Evolutionary conservation across 2,797 vertebrate species (phyloP).

Genomic region (Stomatorhinus walkeri): DNA sequence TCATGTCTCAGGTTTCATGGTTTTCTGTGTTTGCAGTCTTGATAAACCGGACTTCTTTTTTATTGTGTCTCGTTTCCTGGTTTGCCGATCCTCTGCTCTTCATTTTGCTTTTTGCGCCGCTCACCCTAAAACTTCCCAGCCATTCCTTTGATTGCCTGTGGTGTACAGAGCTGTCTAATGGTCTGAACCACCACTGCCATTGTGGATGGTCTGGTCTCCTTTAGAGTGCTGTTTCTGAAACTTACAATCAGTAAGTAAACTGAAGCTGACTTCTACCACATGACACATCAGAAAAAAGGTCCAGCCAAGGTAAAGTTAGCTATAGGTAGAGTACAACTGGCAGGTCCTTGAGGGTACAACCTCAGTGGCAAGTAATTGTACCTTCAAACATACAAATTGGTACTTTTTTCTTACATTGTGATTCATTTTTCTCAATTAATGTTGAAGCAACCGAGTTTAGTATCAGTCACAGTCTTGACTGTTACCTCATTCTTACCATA

Average conservation of each 20-base stretch:
- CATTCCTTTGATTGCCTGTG: background rate
- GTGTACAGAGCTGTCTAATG: background rate
- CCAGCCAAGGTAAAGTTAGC: background rate
- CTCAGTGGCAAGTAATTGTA: background rate
- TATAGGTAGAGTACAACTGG: background rate
- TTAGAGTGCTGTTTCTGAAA: background rate
- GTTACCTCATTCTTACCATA: background rate
- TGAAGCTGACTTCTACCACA: background rate
- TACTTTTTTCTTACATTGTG: background rate
- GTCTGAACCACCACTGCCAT: background rate
- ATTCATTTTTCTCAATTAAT: background rate
- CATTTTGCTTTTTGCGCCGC: background rate
- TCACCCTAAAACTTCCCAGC: background rate
- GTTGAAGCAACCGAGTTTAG: background rate
- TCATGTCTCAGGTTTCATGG: background rate
- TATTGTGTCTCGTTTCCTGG: background rate
- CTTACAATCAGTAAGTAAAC: background rate
- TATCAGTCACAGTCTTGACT: background rate
- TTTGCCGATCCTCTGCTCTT: background rate
- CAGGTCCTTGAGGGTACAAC: background rate
- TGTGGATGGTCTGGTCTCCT: background rate
- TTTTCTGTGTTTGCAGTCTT: background rate
- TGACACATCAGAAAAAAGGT: background rate
- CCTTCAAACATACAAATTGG: background rate
- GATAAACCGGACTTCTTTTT: background rate